A percentile compares a stretch with the other conserved stretches of the same genome.
These are phyloP conservation scores for Dendrolimus pini DNA, from an alignment of 2,888 invertebrate species.

Conservation along the genomic window DNA sequence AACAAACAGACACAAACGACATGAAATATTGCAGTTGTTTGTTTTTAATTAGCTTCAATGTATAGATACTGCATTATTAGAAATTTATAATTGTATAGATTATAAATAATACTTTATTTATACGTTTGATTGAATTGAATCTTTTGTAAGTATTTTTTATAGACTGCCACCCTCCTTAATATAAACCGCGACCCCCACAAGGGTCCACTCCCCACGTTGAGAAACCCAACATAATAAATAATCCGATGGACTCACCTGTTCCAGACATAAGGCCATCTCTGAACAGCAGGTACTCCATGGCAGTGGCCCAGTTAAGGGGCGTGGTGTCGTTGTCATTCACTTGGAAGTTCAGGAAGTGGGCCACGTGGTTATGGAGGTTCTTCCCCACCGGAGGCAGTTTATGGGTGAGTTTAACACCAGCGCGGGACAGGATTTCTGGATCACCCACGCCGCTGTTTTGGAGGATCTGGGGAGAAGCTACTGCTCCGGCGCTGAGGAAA, in stretches of 20 bases:
- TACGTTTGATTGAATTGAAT: too few relatives aligned
- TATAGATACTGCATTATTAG: too few relatives aligned
- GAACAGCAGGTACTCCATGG: constrained; percentile 92
- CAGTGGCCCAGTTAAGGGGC: constrained; percentile 93
- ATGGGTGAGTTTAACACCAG: constrained; percentile 81
- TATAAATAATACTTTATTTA: too few relatives aligned
- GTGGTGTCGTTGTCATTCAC: constrained; percentile 91
- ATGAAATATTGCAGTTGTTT: too few relatives aligned
- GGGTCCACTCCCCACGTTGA: too few relatives aligned
- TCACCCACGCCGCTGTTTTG: constrained; percentile 94
- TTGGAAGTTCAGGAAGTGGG: constrained; percentile 85
- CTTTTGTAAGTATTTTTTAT: too few relatives aligned
- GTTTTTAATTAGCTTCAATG: too few relatives aligned
- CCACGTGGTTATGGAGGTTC: constrained; percentile 92
- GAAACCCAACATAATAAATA: too few relatives aligned
- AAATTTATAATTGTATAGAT: too few relatives aligned
- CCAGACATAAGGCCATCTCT: constrained; percentile 94
- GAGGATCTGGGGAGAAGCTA: constrained; percentile 95
- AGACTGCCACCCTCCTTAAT: too few relatives aligned
- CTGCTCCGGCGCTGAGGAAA: constrained; percentile 82
- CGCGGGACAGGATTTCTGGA: constrained; percentile 79
- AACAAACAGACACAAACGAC: too few relatives aligned
- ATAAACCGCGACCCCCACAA: too few relatives aligned
- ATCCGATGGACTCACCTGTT: constrained; percentile 74
- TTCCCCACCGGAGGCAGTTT: constrained; percentile 88